Evolutionary conservation across 2,113 vertebrate genomes (phyloP).

Genomic region (Antechinus flavipes): DNA sequence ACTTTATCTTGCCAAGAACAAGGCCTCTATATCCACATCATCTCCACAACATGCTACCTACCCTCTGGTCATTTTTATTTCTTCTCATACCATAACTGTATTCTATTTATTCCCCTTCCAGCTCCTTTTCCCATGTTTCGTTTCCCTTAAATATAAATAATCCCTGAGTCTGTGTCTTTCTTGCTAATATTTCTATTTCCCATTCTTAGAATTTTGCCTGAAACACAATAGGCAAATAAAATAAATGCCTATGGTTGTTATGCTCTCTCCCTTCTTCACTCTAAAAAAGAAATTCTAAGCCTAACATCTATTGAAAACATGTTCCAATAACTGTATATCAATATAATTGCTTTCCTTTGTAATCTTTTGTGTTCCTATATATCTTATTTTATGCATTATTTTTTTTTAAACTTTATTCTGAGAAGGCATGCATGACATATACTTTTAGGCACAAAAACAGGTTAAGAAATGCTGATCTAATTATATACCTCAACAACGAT

Average conservation of each 20-base stretch:
- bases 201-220: background rate
- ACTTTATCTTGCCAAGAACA: background rate
- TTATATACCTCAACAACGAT: too few species aligned
- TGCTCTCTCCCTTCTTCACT: background rate
- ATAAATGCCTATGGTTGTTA: background rate
- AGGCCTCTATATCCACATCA: background rate
- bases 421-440: background rate
- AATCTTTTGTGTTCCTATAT: background rate
- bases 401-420: background rate
- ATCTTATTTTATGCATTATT: background rate
- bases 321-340: background rate
- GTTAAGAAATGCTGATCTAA: background rate
- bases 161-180: background rate
- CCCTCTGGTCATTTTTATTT: too few species aligned
- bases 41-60: background rate
- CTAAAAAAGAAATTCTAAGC: background rate
- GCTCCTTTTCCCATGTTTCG: background rate
- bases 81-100: background rate
- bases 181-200: background rate
- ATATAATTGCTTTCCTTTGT: background rate
- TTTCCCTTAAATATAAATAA: background rate
- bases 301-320: background rate
- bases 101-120: background rate
- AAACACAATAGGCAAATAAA: background rate
- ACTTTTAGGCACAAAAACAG: background rate